Evolutionary conservation across 2,113 vertebrate genomes (phyloP), one percentile per base, ranked within the genome.

Genomic region (Melanerpes aurifrons): DNA sequence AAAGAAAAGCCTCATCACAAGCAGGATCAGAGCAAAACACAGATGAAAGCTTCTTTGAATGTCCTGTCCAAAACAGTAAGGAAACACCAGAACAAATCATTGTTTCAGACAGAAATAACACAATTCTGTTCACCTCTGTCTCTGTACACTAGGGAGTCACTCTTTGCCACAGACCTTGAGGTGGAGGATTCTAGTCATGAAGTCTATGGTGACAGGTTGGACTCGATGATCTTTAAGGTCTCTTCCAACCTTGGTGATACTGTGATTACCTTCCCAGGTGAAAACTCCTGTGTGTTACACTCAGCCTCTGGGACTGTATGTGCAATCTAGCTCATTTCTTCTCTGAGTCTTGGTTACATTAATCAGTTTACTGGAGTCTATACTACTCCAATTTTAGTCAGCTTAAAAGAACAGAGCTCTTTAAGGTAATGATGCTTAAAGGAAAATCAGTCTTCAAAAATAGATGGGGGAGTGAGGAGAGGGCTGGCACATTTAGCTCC

Each of bases 21-120:
- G 25, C 7, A 35, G 40, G 62, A 83, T 88, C 66, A 91, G 89
- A 92, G 68, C 13, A 25, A 8, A 70, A 32, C 57, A 70, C 40
- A 70, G 75, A 77, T 81, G 48, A 93, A 88, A 93, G 67, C 15
- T 78, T 32, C 62, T 81, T 67, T 45, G 54, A 35, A 94, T 86
- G 56, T 66, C 40, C 68, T 87, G 67, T 62, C 45, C 3, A 1
- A 94, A 66, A 78, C 25, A 90, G 48, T 13, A 84, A 9, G 24
- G 68, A 67, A 86, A 72, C 29, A 92, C 9, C 9, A 73, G 50
- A 57, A 81, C 8, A 82, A 87, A 66, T 15, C 9, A 63, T 50
- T 82, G n/a, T 47, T 91, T 83, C 68, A 80, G n/a, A 53, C 21
- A 64, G 3, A 68, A 37, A 6, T 8, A 70, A 79, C 31, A 45